Conservation (phyloP, 2,113 vertebrate species). For the Elgaria multicarinata region DNA sequence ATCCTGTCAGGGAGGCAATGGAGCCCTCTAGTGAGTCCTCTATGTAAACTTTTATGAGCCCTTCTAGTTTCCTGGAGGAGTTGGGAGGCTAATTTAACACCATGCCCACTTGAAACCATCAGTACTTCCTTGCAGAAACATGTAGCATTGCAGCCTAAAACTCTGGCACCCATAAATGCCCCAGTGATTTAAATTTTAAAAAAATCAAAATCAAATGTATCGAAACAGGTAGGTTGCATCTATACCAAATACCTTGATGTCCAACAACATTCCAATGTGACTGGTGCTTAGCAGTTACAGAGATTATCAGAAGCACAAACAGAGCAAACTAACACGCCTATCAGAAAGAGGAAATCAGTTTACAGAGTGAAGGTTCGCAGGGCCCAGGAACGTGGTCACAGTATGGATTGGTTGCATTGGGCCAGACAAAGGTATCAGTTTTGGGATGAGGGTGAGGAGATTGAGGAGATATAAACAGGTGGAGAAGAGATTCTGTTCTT, state of each 20-base stretch:
- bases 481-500: constrained; percentile 88
- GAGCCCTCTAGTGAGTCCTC: background rate
- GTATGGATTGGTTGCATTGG: constrained; percentile 79
- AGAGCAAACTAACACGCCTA: constrained; percentile 66
- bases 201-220: background rate
- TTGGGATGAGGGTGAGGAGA: constrained; percentile 82
- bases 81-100: background rate
- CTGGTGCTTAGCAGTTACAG: constrained; percentile 72
- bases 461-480: constrained; percentile 85
- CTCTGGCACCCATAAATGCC: background rate
- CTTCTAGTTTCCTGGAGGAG: background rate
- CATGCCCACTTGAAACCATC: background rate
- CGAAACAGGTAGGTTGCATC: constrained; percentile 33
- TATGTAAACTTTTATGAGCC: background rate
- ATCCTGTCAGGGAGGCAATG: background rate
- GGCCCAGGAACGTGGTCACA: constrained; percentile 83
- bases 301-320: constrained; percentile 78
- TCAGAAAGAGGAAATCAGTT: constrained; percentile 77
- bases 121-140: background rate
- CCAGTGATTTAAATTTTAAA: background rate
- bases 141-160: background rate
- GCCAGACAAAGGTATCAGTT: constrained; percentile 84
- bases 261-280: constrained; percentile 36
- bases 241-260: constrained; percentile 11
- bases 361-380: constrained; percentile 84